phyloP scores from a whole-genome alignment of 2,113 vertebrate species.

The Motacilla alba region DNA sequence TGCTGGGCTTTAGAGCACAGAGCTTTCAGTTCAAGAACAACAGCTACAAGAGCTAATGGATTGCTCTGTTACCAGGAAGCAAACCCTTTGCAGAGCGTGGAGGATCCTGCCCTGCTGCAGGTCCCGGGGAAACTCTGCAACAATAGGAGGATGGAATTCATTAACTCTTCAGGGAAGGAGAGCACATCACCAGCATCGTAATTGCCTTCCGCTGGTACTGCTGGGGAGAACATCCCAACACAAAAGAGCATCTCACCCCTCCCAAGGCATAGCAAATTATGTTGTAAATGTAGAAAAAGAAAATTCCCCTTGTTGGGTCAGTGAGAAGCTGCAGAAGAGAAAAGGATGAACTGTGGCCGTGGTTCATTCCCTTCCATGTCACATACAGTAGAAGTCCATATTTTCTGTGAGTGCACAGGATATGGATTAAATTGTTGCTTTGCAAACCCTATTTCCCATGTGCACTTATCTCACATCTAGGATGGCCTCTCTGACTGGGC shows the following conservation, averaged over 20 bases:
- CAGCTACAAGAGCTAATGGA: conserved; percentile 44
- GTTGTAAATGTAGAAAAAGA: neutral
- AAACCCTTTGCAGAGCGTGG: neutral
- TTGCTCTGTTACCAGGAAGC: conserved; percentile 49
- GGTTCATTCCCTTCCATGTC: neutral
- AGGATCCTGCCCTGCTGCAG: neutral
- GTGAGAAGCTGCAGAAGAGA: neutral
- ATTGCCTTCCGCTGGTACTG: neutral
- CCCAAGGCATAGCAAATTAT: neutral
- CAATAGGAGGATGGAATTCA: conserved; percentile 35
- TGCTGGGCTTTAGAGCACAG: conserved; percentile 51
- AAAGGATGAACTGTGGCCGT: neutral
- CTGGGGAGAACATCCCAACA: neutral
- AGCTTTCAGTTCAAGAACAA: conserved; percentile 43
- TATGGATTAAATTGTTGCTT: neutral
- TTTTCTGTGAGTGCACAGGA: neutral
- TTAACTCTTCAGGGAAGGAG: conserved; percentile 3
- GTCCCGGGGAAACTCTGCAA: neutral
- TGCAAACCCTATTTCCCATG: neutral
- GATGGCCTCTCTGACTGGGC: neutral
- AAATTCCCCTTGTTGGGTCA: neutral
- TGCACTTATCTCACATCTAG: neutral
- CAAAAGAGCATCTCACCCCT: neutral
- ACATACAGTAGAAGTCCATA: neutral
- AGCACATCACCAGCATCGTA: neutral